Conservation (phyloP, 2,113 vertebrate species). For the Psephotus haematonotus region DNA sequence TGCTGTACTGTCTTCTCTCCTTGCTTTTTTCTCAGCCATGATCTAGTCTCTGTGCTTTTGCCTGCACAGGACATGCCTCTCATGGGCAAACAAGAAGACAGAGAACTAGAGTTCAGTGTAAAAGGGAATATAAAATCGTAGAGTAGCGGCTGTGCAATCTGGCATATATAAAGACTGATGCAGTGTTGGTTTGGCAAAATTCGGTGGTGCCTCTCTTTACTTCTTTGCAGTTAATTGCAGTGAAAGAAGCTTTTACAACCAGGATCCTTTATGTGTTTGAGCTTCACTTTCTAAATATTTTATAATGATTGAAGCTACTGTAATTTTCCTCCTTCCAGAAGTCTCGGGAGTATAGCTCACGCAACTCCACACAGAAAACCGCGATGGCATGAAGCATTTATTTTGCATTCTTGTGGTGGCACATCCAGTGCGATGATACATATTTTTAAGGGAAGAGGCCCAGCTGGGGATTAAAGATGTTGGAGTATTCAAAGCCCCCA, state of each 20-base stretch:
- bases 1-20: background rate
- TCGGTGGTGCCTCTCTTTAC: background rate
- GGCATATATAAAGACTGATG: background rate
- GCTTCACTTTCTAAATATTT: background rate
- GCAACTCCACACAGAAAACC: background rate
- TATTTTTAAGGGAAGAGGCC: background rate
- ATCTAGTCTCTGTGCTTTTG: background rate
- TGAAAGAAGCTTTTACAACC: background rate
- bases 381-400: rapidly evolving
- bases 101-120: background rate
- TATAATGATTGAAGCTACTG: background rate
- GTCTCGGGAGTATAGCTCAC: background rate
- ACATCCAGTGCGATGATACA: background rate
- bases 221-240: background rate
- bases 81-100: background rate
- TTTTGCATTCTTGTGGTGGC: background rate
- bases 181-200: background rate
- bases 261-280: background rate
- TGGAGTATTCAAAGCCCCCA: background rate
- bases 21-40: background rate
- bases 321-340: background rate
- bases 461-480: background rate
- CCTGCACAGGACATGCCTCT: background rate
- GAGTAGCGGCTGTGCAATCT: background rate
- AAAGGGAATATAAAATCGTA: background rate